Evolutionary conservation across 2,113 vertebrate species (phyloP), one percentile per base, ranked within the genome.

Genomic region (Bungarus multicinctus): DNA sequence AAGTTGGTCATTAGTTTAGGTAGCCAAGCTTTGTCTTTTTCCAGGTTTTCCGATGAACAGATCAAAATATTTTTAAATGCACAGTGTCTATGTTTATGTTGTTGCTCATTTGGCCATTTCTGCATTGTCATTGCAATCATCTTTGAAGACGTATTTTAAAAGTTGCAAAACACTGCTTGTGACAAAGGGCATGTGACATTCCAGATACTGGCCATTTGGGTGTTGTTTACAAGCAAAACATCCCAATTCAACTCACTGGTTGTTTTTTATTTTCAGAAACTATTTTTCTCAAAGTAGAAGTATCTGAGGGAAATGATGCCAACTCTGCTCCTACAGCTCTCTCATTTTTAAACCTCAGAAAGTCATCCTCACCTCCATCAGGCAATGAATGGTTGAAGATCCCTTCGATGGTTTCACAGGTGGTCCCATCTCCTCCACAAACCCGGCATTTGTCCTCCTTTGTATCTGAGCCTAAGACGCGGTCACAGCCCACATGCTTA

Each of bases 401-500:
- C 0, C 98, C 99, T 95, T 99, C 99, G 8, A 99, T 96, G 93
- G 98, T 98, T 96, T 98, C 98, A 0, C 99, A 99, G 97, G 98
- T 97, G 96, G 98, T 99, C 54, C 99, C 99, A 0, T 99, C 99
- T 0, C 99, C 99, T 27, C 99, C 99, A 0, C 99, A 99, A 90
- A 98, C 97, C 0, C 99, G 98, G 90, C 99, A 99, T 93, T 98
- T 99, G 96, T 99, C 99, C 93, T 99, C 99, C 8, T 99, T 98
- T 0, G 98, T 95, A 64, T 99, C 99, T 0, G 99, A 99, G 96
- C 98, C 98, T 85, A 99, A 98, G 93, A 99, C 97, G 8, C 99
- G 98, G 96, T 99, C 99, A 0, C 99, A 99, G 95, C 99, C 99
- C 90, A 99, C 99, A 0, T 99, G 99, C 99, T 99, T 96, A 5